These are phyloP conservation scores for Dicrurus megarhynchus DNA, from an alignment of 2,113 vertebrate genomes.

Conservation along the genomic window DNA sequence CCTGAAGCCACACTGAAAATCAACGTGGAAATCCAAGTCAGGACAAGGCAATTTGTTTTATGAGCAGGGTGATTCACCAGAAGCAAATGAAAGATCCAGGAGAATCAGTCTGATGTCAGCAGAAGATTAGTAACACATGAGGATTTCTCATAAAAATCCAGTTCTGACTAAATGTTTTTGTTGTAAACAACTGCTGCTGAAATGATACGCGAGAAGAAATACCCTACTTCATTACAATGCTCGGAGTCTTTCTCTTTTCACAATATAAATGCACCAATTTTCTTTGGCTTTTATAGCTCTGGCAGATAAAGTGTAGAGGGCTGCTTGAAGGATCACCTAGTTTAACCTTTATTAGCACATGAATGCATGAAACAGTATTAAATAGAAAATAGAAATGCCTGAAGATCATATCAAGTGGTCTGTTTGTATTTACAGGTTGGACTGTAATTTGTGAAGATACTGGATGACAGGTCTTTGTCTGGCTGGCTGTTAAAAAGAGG, in stretches of 20 bases:
- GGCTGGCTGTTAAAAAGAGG: not conserved
- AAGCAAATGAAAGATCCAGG: conserved; percentile 36
- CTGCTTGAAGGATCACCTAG: conserved; percentile 4
- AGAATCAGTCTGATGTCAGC: conserved; percentile 52
- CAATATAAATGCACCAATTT: conserved; percentile 35
- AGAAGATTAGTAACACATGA: conserved; percentile 56
- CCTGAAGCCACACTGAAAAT: conserved; percentile 27
- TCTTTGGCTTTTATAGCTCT: conserved; percentile 29
- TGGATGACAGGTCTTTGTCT: not conserved
- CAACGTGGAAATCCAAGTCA: conserved; percentile 15
- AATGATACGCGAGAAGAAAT: not conserved
- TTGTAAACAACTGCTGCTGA: conserved; percentile 54
- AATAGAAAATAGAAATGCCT: conserved; percentile 20
- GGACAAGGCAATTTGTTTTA: conserved; percentile 45
- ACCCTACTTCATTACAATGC: not conserved
- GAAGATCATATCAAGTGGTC: not conserved
- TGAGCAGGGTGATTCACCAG: conserved; percentile 48
- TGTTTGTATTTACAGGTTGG: conserved; percentile 17
- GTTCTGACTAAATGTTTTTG: conserved; percentile 58
- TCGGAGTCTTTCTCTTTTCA: not conserved
- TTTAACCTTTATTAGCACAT: conserved; percentile 57
- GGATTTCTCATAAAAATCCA: conserved; percentile 57
- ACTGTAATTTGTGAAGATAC: not conserved
- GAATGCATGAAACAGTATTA: conserved; percentile 39
- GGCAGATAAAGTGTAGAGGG: conserved; percentile 5